phyloP scores from a whole-genome alignment of 2,797 vertebrate species.

The Thamnophis elegans region DNA sequence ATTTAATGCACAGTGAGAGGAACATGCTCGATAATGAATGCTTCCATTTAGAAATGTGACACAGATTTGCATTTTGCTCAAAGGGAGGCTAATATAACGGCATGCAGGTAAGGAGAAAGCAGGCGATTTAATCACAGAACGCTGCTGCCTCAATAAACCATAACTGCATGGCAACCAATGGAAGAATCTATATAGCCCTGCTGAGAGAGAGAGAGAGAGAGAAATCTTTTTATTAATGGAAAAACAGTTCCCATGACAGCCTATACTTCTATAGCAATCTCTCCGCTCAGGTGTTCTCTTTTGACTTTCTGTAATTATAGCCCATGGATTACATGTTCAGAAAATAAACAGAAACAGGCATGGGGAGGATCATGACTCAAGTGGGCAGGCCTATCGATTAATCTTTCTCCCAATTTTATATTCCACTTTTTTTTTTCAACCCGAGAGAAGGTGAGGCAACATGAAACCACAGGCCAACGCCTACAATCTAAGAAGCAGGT shows the following conservation, averaged over 20 bases:
- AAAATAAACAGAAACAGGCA: background rate
- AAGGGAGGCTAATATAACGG: conserved; percentile 35
- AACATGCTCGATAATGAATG: conserved; percentile 47
- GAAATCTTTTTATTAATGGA: background rate
- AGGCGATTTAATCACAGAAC: conserved; percentile 4
- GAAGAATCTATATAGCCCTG: conserved; percentile 7
- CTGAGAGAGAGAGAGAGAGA: background rate
- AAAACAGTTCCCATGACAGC: background rate
- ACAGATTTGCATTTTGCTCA: conserved; percentile 43
- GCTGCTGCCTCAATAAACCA: conserved; percentile 16
- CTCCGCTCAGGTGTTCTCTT: background rate
- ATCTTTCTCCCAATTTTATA: background rate
- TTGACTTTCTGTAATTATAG: background rate
- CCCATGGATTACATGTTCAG: background rate
- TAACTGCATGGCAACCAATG: background rate
- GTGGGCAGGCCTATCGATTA: background rate
- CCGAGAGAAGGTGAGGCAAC: background rate
- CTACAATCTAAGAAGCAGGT: background rate
- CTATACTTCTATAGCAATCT: background rate
- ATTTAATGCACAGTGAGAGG: background rate
- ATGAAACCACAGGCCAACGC: background rate
- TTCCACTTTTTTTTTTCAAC: background rate
- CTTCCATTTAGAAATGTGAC: conserved; percentile 29
- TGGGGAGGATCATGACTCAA: background rate
- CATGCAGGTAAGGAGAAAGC: background rate